These are phyloP conservation scores for Tetheella fluctuosa DNA, from an alignment of 2,888 invertebrate genomes.

Conservation along the genomic window DNA sequence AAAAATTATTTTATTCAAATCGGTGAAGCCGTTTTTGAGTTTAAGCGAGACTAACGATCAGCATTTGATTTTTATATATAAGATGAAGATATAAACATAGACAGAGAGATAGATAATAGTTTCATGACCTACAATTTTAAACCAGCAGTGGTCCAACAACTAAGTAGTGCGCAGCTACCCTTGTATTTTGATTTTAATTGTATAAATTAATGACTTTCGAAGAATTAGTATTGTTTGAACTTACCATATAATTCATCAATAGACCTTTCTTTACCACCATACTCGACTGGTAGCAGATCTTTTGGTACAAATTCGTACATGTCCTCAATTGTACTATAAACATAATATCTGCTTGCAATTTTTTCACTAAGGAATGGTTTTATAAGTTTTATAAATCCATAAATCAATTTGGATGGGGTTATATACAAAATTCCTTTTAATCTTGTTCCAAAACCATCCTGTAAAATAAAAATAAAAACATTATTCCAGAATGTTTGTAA, in stretches of 20 bases:
- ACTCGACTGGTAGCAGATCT: constrained; percentile 24
- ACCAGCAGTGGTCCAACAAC: too few relatives aligned
- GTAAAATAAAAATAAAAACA: constrained; percentile 18
- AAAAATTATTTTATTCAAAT: too few relatives aligned
- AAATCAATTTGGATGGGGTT: constrained; percentile 28
- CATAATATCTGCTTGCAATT: constrained; percentile 24
- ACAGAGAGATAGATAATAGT: too few relatives aligned
- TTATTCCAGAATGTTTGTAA: neutral
- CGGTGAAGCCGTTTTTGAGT: too few relatives aligned
- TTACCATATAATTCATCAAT: constrained; percentile 12
- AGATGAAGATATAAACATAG: too few relatives aligned
- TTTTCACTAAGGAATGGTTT: constrained; percentile 25
- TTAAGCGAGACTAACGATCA: too few relatives aligned
- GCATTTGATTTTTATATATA: too few relatives aligned
- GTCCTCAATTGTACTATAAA: constrained; percentile 21
- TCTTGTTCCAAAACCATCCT: constrained; percentile 34
- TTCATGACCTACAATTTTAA: too few relatives aligned
- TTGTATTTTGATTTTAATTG: too few relatives aligned
- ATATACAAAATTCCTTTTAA: constrained; percentile 30
- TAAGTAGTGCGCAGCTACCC: too few relatives aligned
- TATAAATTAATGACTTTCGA: too few relatives aligned
- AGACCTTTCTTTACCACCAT: constrained; percentile 21
- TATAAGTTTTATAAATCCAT: constrained; percentile 21
- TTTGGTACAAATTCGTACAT: constrained; percentile 21
- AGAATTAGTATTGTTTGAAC: too few relatives aligned